Base-by-base conservation (phyloP, 2,113 vertebrate species). In the Cinclus cinclus region DNA sequence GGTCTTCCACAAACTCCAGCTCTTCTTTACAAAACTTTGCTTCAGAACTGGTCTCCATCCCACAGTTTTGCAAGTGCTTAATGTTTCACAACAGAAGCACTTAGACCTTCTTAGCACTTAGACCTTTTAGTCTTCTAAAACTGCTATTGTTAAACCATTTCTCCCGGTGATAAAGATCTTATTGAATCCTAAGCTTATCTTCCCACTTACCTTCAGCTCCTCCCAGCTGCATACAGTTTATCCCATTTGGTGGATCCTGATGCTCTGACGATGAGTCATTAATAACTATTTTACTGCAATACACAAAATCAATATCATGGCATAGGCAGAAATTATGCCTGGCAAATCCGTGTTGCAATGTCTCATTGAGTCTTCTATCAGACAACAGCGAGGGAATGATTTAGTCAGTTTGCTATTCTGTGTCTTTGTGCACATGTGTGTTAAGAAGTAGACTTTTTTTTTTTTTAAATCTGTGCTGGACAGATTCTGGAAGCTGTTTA, bases 221-320 rank as follows among this genome's bases (percentile, higher is more conserved):
- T 93, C 79, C 82, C 67, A 79, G 46, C 15, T 76, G 24, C 78
- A 49, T 10, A 10, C 11, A 55, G 6, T 60, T 91, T 74, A 78
- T 71, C 52, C 31, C 31, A 46, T 55, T 92, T 84, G 33, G 53
- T 89, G 73, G 80, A 78, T 81, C 64, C 47, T 86, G 74, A 47
- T 69, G 53, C 20, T 62, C 44, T 87, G 65, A 92, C 41, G 82
- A 44, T 82, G 77, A 89, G 42, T 91, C 65, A 58, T 89, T 92
- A 95, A 85, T 82, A 92, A 85, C 65, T 87, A 87, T 87, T 92
- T 87, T 60, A 93, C 76, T 74, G 63, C 42, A 74, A 53, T 42
- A 55, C 46, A 83, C 28, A 85, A 76, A 92, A 77, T 86, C 78
- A 37, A 37, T 92, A 19, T 88, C 39, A 15, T 20, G 35, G 6